Conservation (phyloP, 2,888 invertebrate genomes). For the Andrena hattorfiana region DNA sequence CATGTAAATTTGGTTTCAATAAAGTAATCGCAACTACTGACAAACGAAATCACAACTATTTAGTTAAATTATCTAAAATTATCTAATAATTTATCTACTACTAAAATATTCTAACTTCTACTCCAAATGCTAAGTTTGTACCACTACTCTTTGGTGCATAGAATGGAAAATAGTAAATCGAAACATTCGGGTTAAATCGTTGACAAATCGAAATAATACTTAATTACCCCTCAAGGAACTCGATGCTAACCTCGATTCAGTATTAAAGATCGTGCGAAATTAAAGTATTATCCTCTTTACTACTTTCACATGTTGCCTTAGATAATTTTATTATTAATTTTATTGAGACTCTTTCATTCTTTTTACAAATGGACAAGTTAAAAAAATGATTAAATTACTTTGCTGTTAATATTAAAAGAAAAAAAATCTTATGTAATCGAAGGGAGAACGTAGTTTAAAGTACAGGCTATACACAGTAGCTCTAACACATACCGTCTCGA, state of each 20-base stretch:
- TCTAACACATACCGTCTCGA: background rate
- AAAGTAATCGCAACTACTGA: background rate
- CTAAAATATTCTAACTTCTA: background rate
- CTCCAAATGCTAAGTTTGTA: background rate
- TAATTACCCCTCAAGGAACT: too few species aligned
- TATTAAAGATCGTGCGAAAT: too few species aligned
- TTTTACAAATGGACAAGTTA: too few species aligned
- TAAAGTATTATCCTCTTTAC: too few species aligned
- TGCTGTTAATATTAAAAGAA: too few species aligned
- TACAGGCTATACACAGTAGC: background rate
- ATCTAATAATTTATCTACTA: background rate
- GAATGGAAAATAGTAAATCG: slow-evolving; percentile 14
- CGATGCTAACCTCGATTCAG: too few species aligned
- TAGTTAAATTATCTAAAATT: background rate
- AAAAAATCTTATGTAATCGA: too few species aligned
- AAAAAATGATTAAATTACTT: too few species aligned
- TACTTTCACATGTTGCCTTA: too few species aligned
- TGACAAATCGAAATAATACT: background rate
- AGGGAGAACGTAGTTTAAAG: too few species aligned
- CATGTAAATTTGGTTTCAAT: background rate
- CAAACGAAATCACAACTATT: background rate
- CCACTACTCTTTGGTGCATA: background rate
- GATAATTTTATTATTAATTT: too few species aligned
- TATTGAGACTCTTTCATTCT: too few species aligned
- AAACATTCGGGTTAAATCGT: background rate